Base-by-base conservation (phyloP, 2,797 vertebrate species). In the Synanceia verrucosa region DNA sequence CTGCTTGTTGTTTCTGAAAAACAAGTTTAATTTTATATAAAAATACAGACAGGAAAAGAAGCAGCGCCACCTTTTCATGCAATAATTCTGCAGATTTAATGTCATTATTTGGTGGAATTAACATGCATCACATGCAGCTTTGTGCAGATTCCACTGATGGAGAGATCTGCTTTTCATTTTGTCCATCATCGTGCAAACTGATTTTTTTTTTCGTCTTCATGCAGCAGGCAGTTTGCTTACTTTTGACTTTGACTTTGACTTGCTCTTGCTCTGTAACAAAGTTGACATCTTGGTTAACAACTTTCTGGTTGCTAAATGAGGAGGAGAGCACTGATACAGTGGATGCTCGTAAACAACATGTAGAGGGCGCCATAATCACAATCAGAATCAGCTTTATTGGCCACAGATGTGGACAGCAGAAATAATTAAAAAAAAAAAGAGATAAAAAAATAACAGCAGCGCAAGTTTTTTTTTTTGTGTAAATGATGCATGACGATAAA, bases 241-340 rank as follows among this genome's bases (percentile, higher is more conserved):
- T 93, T 94, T 94, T 76, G 89, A 82, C 88, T 88, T 91, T 74
- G 93, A 92, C 88, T 92, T 93, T 81, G 93, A 91, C 88, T 94
- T 94, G 85, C 79, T 91, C 81, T 93, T 94, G 74, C 82, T 88
- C 94, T 95, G 88, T 76, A 94, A 91, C 82, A 93, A 77, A 94
- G 81, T 84, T 28, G 10, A 89, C 62, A 89, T 74, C 70, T 80
- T 52, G 75, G 78, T 92, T 85, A 41, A 56, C 56, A 66, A 21
- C 48, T 68, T 13, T 19, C n/a, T 39, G 33, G 7, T 21, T n/a
- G 39, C 57, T 55, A n/a, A n/a, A 16, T 12, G 21, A 56, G n/a
- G 29, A 1, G 19, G 33, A 13, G 52, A 64, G 28, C 51, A 34
- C 23, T 14, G 47, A 66, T 18, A 29, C 39, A 65, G 29, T 44